These are phyloP conservation scores for Gymnoscopelus braueri DNA, from an alignment of 2,797 vertebrate species.

Conservation along the genomic window DNA sequence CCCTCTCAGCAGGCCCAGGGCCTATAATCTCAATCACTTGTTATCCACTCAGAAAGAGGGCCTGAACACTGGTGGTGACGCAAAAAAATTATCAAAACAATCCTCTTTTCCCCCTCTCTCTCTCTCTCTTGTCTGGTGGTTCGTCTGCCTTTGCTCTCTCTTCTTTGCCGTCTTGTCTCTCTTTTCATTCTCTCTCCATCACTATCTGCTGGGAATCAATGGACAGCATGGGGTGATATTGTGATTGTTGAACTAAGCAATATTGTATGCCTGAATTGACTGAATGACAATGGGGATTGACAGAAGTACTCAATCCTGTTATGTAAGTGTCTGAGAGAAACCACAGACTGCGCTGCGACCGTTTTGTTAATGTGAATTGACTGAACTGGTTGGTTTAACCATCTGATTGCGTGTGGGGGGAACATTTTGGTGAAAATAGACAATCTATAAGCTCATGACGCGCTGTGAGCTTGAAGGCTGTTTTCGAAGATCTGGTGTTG, in stretches of 20 bases:
- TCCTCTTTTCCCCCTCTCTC: constrained; percentile 13
- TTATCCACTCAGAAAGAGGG: constrained; percentile 62
- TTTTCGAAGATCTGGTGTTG: too few relatives aligned
- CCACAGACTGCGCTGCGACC: too few relatives aligned
- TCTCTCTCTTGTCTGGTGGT: constrained; percentile 64
- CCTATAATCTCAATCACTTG: constrained; percentile 65
- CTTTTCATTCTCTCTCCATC: constrained; percentile 31
- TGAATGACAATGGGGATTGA: too few relatives aligned
- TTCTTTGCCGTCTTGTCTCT: background rate
- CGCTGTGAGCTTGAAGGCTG: too few relatives aligned
- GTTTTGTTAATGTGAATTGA: too few relatives aligned
- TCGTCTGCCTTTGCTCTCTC: constrained; percentile 44
- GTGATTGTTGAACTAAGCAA: constrained; percentile 45
- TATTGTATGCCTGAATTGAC: constrained; percentile 60
- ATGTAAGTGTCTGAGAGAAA: too few relatives aligned
- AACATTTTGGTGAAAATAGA: too few relatives aligned
- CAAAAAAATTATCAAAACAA: constrained; percentile 72
- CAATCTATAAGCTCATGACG: too few relatives aligned
- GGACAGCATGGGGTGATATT: constrained; percentile 63
- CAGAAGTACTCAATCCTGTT: too few relatives aligned
- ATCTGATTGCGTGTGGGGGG: too few relatives aligned
- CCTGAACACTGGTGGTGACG: constrained; percentile 55
- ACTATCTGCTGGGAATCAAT: constrained; percentile 22
- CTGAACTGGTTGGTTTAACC: too few relatives aligned
- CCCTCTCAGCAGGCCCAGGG: constrained; percentile 49